A percentile compares a stretch with the other conserved stretches of the same genome.
Conservation (phyloP, 1,140 invertebrate genomes). For the Ganaspis sp. region DNA sequence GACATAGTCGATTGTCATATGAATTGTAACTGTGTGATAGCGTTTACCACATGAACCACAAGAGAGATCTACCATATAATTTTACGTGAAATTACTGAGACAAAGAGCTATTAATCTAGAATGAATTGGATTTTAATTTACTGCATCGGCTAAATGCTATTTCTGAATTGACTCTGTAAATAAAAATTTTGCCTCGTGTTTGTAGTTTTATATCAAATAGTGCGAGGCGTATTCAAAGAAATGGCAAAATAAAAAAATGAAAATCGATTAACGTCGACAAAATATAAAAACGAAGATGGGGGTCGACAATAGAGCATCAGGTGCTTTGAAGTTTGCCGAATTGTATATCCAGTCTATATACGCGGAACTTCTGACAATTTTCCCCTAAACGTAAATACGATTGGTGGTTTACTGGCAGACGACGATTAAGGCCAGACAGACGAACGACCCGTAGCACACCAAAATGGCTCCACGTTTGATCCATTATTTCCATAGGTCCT, state of each 20-base stretch:
- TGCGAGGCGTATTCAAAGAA: not conserved
- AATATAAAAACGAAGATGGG: not conserved
- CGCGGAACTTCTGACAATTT: conserved; percentile 22
- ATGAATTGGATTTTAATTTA: conserved; percentile 1
- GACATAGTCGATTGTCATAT: not conserved
- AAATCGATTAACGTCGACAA: conserved; percentile 12
- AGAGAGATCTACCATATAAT: not conserved
- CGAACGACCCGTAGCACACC: conserved; percentile 9
- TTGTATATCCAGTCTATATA: conserved; percentile 5
- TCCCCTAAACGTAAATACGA: conserved; percentile 24
- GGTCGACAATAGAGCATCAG: conserved; percentile 4
- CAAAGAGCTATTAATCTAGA: not conserved
- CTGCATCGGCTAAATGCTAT: not conserved
- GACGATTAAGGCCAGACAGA: conserved; percentile 17
- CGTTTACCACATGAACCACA: not conserved
- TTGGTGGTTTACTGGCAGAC: conserved; percentile 11
- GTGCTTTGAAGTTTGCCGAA: conserved; percentile 19
- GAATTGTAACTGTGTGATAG: not conserved
- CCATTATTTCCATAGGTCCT: conserved; percentile 45
- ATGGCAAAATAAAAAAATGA: not conserved
- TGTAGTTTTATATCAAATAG: not conserved
- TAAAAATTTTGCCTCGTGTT: not conserved
- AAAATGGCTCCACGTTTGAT: conserved; percentile 53
- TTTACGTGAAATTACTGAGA: not conserved
- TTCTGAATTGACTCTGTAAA: not conserved